Percentiles rank a stretch among this genome's conserved stretches.
These are phyloP conservation scores for Drosophila teissieri DNA, from an alignment of 1,140 invertebrate species.

Conservation along the genomic window DNA sequence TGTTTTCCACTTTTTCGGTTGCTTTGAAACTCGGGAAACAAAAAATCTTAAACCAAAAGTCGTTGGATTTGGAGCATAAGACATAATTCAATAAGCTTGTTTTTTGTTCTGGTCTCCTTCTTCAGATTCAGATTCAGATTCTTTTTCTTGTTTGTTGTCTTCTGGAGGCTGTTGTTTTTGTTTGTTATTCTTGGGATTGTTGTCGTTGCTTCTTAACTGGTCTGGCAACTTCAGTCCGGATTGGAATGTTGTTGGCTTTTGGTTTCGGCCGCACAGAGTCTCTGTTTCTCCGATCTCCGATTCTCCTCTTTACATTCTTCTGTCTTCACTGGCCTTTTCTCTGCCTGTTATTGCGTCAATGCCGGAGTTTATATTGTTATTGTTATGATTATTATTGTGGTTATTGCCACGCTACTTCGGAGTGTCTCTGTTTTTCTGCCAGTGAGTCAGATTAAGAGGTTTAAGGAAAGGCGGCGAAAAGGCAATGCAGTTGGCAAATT, in stretches of 20 bases:
- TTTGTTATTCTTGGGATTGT: slow-evolving; percentile 48
- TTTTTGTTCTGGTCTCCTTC: slow-evolving; percentile 4
- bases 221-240: slow-evolving; percentile 74
- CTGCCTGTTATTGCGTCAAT: slow-evolving; percentile 51
- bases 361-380: slow-evolving; percentile 43
- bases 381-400: slow-evolving; percentile 44
- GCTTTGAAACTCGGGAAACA: slow-evolving; percentile 27
- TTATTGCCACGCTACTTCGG: slow-evolving; percentile 32
- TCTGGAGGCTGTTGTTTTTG: slow-evolving; percentile 44
- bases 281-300: slow-evolving; percentile 4
- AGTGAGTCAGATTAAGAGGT: slow-evolving; percentile 25
- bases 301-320: slow-evolving; percentile 16
- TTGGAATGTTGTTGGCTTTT: slow-evolving; percentile 78
- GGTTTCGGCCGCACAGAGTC: slow-evolving; percentile 38
- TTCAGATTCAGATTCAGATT: background rate
- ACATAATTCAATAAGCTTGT: slow-evolving; percentile 70
- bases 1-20: slow-evolving; percentile 18
- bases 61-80: slow-evolving; percentile 73
- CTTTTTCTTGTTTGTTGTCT: slow-evolving; percentile 9
- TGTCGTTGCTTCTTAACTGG: slow-evolving; percentile 63
- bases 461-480: slow-evolving; percentile 37
- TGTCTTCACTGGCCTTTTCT: slow-evolving; percentile 21
- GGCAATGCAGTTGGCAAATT: slow-evolving; percentile 44
- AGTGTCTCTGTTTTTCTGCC: slow-evolving; percentile 12
- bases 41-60: slow-evolving; percentile 50